phyloP scores from a whole-genome alignment of 2,888 invertebrate species.

The Synergus itoensis region DNA sequence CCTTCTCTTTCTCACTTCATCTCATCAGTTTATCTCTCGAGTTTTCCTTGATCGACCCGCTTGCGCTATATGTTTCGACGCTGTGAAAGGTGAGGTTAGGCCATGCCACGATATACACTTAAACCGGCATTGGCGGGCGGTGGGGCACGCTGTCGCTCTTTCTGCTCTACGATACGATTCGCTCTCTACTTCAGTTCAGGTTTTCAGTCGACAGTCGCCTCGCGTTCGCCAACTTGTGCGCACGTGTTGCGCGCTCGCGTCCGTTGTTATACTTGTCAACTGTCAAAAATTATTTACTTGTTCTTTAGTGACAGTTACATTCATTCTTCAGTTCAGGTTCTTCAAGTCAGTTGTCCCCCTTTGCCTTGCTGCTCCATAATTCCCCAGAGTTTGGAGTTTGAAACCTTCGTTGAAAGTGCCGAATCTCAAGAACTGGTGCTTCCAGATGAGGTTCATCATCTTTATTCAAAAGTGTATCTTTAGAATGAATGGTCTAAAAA shows the following conservation, averaged over 20 bases:
- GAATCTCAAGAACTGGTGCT: not conserved
- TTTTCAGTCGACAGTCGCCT: constrained; percentile 63
- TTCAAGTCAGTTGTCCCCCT: not conserved
- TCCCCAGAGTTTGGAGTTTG: constrained; percentile 12
- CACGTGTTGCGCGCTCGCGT: constrained; percentile 41
- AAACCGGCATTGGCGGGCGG: constrained; percentile 41
- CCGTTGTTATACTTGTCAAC: not conserved
- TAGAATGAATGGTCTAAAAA: not conserved
- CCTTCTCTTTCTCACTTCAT: constrained; percentile 49
- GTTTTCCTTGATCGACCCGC: constrained; percentile 64
- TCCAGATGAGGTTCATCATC: not conserved
- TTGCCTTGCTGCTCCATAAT: not conserved
- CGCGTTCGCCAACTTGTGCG: constrained; percentile 64
- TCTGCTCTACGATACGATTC: constrained; percentile 42
- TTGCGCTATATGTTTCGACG: constrained; percentile 55
- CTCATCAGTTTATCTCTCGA: constrained; percentile 31
- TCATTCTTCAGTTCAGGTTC: not conserved
- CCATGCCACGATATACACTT: constrained; percentile 8
- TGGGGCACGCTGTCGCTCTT: constrained; percentile 33
- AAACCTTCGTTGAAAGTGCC: constrained; percentile 7
- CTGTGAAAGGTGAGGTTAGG: constrained; percentile 51
- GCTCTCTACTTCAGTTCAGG: constrained; percentile 54
- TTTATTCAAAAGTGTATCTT: not conserved
- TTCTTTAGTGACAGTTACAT: not conserved
- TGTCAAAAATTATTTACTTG: not conserved